These are phyloP conservation scores for Podabrus alpinus DNA, from an alignment of 2,888 invertebrate species.

Conservation along the genomic window DNA sequence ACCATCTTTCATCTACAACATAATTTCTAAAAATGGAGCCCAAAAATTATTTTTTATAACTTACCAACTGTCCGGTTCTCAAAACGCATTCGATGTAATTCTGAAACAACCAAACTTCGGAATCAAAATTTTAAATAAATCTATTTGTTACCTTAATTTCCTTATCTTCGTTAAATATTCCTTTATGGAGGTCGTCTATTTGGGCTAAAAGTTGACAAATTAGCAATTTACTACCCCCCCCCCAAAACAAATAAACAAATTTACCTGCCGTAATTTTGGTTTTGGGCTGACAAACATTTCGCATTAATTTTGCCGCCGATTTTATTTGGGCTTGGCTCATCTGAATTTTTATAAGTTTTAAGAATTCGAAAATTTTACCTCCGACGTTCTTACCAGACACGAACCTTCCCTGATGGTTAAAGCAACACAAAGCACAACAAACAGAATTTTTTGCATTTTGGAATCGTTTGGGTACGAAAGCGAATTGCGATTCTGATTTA, in stretches of 20 bases:
- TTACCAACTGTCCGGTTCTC: neutral
- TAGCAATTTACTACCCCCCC: too few species aligned
- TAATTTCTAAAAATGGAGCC: neutral
- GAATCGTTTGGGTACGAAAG: neutral
- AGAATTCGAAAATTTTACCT: neutral
- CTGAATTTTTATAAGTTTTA: constrained; percentile 27
- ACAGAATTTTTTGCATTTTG: neutral
- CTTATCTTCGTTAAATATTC: neutral
- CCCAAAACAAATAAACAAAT: constrained; percentile 17
- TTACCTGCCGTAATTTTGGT: constrained; percentile 61
- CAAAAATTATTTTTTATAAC: neutral
- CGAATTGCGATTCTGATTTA: neutral
- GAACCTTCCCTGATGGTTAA: neutral
- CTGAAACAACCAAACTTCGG: neutral
- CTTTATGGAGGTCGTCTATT: neutral
- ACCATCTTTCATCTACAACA: neutral
- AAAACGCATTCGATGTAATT: neutral
- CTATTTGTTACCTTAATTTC: neutral
- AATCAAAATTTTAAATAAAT: too few species aligned
- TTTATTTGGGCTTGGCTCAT: constrained; percentile 61
- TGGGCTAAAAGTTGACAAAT: constrained; percentile 16
- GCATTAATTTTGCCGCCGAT: constrained; percentile 63
- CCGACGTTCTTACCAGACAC: neutral
- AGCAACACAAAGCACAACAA: neutral
- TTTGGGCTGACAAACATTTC: constrained; percentile 67